Conservation (phyloP, 2,797 vertebrate species). For the Mergus octosetaceus region DNA sequence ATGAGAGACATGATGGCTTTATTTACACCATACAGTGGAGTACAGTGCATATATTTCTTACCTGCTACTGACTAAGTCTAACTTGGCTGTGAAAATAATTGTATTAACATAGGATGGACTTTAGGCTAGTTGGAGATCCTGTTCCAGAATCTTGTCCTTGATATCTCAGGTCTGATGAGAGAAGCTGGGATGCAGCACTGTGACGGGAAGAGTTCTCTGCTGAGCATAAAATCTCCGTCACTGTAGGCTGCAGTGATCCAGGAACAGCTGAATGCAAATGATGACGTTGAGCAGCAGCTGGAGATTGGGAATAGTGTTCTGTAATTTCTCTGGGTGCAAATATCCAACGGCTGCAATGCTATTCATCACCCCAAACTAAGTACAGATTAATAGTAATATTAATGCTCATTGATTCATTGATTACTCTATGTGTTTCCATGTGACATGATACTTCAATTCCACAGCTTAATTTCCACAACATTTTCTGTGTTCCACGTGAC, state of each 20-base stretch:
- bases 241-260: fast-evolving
- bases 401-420: background rate
- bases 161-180: background rate
- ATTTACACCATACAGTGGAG: background rate
- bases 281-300: fast-evolving
- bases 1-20: background rate
- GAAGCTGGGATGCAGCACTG: background rate
- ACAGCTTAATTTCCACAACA: no score
- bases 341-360: background rate
- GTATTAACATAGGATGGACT: background rate
- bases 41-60: background rate
- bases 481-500: no score
- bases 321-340: background rate
- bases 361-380: background rate
- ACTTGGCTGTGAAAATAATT: background rate
- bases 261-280: fast-evolving
- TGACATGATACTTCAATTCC: background rate
- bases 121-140: background rate
- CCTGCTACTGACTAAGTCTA: background rate
- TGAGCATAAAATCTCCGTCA: background rate
- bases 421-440: fast-evolving
- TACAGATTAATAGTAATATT: background rate
- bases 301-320: fast-evolving
- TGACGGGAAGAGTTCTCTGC: background rate
- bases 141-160: background rate